Base-by-base conservation (phyloP, 2,113 vertebrate genomes). In the Globicephala melas region DNA sequence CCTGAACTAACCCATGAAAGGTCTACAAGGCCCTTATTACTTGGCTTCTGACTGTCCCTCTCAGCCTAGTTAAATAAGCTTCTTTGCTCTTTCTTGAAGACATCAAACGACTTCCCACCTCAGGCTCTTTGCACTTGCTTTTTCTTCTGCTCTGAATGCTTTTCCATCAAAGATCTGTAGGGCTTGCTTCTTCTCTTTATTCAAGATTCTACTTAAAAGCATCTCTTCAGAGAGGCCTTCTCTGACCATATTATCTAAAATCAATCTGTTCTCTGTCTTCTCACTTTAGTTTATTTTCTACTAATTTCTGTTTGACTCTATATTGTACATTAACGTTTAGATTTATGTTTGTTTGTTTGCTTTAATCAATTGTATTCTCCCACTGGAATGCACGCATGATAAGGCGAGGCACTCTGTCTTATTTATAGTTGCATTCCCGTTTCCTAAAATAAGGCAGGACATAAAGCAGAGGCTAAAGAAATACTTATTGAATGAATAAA, bases 221-320 rank as follows among this genome's bases (percentile, higher is more conserved):
- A 1, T 91, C 13, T 63, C 31, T 77, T 77, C 74, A 53, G 74
- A 77, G 18, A 77, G 74, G 74, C 9, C 76, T 74, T 58, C 31
- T 25, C 38, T 93, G 50, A 58, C 26, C 20, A 65, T 0, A 76
- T 82, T 82, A 53, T 33, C 44, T 21, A 28, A 86, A 60, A 62
- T 62, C 13, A 53, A 11, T 92, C 60, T 80, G 28, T 77, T 94
- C n/a, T 85, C 23, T n/a, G 10, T 81, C 50, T 77, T 83, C 36
- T 97, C 50, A 96, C 20, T 83, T 96, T 58, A 31, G n/a, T 58
- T 58, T 91, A 77, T 96, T 63, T 71, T 25, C 10, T n/a, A 58
- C 18, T 76, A 18, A 47, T 76, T 96, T 92, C 13, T 73, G 67
- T 23, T 26, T 95, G 60, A 89, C 6, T 80, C 81, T 71, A 47